phyloP scores from a whole-genome alignment of 2,113 vertebrate genomes.

The Raja brachyura region DNA sequence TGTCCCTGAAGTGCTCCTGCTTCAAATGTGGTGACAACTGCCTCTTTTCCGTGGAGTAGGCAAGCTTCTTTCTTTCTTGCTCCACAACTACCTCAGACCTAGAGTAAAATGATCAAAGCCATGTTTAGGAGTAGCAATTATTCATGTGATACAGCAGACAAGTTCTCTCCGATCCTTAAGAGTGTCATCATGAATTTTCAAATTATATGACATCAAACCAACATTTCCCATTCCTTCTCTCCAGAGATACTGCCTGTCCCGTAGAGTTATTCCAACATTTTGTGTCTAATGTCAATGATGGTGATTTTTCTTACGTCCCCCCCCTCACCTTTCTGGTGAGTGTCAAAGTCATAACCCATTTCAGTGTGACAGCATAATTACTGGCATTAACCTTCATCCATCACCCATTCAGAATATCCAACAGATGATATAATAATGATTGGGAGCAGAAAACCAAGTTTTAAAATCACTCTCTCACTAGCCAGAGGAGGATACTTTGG shows the following conservation, averaged over 20 bases:
- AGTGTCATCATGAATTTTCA: not conserved
- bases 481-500: not conserved
- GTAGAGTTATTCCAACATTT: no score
- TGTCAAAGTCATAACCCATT: not conserved
- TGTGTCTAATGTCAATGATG: not conserved
- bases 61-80: conserved; percentile 54
- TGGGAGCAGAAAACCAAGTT: not conserved
- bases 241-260: no score
- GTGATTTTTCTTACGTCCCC: not conserved
- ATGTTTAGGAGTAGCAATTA: not conserved
- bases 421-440: not conserved
- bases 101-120: not conserved
- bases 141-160: not conserved
- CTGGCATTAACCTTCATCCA: not conserved
- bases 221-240: no score
- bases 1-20: conserved; percentile 74
- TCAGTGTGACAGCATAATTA: not conserved
- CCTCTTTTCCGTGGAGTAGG: conserved; percentile 63
- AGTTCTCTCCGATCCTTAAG: not conserved
- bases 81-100: conserved; percentile 58
- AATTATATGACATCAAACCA: not conserved
- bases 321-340: not conserved
- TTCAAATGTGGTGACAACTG: conserved; percentile 71
- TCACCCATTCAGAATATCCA: not conserved
- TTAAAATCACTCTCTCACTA: not conserved